Base-by-base conservation (phyloP, 2,888 invertebrate species). In the Calameuta idolon region DNA sequence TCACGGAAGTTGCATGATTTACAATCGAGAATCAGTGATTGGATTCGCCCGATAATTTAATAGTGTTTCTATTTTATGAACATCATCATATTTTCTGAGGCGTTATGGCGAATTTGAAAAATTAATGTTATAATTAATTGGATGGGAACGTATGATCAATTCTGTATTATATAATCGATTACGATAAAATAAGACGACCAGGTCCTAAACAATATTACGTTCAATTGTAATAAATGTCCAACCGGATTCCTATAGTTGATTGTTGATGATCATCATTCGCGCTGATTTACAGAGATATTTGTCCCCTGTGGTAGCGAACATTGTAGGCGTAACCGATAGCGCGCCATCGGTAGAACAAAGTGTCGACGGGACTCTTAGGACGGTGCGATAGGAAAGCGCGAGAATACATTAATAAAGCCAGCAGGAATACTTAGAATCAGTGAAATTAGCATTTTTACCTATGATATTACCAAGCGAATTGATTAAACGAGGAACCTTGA, bases 401-500 rank as follows among this genome's bases (percentile, higher is more conserved):
- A 55, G 23, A 55, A 55, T 1, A 55, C 55, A 55, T 55, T 23
- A 2, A 2, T 55, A 55, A 55, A 55, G 55, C 23, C 9, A 23
- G 55, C 2, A 23, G 23, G 55, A 55, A 55, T 55, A 55, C 55
- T 23, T 55, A 55, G 2, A 55, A 55, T 55, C 55, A 55, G 55
- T 78, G 80, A 77, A 79, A 81, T 83, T 81, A 79, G 74, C 82
- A 83, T 83, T 81, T 83, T 80, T 83, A 55, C 55, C 23, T 77
- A 69, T 78, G 79, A 81, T 83, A 83, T 81, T 79, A 81, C 79
- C 23, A 80, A 78, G 69, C 79, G 81, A 80, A 84, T 83, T 82
- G 84, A 85, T 85, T 86, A 86, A 81, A 81, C 78, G 81, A 80
- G 79, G 81, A 82, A 81, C 85, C 84, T 87, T 87, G 86, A 83